Evolutionary conservation across 1,140 invertebrate species (phyloP).

Genomic region (Metaphire vulgaris): DNA sequence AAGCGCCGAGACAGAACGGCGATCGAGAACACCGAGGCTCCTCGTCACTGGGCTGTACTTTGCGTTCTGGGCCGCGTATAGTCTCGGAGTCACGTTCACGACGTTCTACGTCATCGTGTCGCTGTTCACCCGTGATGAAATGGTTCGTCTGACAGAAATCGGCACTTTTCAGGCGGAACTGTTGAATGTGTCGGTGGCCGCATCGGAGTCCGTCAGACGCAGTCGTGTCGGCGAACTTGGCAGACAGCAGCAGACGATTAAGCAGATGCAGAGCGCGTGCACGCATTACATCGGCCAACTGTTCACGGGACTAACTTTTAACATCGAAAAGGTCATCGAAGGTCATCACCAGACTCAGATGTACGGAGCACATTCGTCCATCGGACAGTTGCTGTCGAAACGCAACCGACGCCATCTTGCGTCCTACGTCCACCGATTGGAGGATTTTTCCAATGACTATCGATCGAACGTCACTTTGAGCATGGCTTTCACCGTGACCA

Average conservation of each 20-base stretch:
- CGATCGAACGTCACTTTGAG: not conserved
- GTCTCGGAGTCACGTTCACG: constrained; percentile 27
- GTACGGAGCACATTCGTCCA: not conserved
- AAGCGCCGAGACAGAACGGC: too few relatives aligned
- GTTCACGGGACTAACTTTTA: constrained; percentile 7
- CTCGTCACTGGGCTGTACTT: constrained; percentile 11
- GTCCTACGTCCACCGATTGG: not conserved
- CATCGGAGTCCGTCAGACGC: not conserved
- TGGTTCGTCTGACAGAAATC: constrained; percentile 4
- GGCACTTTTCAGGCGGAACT: constrained; percentile 18
- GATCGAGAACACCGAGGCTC: not conserved
- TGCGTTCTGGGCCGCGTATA: constrained; percentile 19
- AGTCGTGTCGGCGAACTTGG: constrained; percentile 12
- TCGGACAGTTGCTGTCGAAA: not conserved
- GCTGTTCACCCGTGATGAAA: constrained; percentile 16
- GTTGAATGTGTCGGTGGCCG: not conserved
- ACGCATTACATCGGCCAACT: constrained; percentile 25
- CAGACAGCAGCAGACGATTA: constrained; percentile 16
- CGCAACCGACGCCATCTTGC: not conserved
- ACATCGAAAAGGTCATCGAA: constrained; percentile 20
- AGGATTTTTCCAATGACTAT: not conserved
- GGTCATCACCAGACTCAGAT: not conserved
- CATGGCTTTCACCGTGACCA: not conserved
- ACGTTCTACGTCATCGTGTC: constrained; percentile 27
- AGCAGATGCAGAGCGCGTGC: constrained; percentile 27